Base-by-base conservation (phyloP, 2,113 vertebrate species). In the Eulacestoma nigropectus region DNA sequence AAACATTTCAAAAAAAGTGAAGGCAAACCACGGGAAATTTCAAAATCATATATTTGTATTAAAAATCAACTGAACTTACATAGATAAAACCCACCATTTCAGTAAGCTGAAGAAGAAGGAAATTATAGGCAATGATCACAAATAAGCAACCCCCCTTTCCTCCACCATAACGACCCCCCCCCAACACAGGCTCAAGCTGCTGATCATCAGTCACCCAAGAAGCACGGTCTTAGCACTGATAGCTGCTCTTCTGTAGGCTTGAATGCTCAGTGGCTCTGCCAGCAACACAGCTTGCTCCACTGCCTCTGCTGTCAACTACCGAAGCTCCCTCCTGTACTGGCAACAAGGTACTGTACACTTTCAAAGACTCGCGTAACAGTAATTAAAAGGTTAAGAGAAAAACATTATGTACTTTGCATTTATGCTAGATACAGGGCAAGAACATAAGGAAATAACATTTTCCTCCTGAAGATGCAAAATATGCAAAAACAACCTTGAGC, bases 271-370 rank as follows among this genome's bases (percentile, higher is more conserved):
- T 80, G 84, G 42, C 63, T 94, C 64, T 57, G 81, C 77, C 94
- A 75, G 90, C 83, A 96, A 10, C 17, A 85, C 52, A 87, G 69
- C 68, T 62, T 42, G 46, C 84, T 94, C 89, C 83, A 93, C 89
- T 96, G 94, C 95, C 93, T 97, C 83, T 87, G 57, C 16, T 89
- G 97, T 96, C 95, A 97, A 94, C 97, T 97, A 97, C 63, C 96
- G 85, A 98, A 96, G 95, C 83, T 95, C 78, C 30, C n/a, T 90
- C 93, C 92, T 83, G 93, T 29, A 94, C 94, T 65, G 85, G 95
- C 96, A 98, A 97, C 90, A 90, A 85, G 97, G 98, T 93, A 94
- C 49, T 79, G n/a, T 41, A 35, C 52, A 29, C 53, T 92, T 95
- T 89, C 96, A 74, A 90, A 97, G 85, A 96, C 84, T 72, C 77